phyloP scores from a whole-genome alignment of 2,113 vertebrate species.

The Carettochelys insculpta region DNA sequence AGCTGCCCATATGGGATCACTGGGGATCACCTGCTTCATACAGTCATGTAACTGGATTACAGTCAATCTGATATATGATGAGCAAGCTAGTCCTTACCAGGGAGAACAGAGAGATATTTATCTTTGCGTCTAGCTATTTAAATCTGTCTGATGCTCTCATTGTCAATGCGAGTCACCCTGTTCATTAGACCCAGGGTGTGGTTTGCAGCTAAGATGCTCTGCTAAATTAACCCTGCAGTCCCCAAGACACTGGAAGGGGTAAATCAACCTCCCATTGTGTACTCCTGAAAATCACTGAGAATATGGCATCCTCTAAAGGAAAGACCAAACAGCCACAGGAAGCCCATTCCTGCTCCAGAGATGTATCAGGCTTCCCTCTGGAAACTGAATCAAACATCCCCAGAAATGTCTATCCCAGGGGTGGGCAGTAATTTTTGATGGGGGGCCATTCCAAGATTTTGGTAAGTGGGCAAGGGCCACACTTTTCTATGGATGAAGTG shows the following conservation, averaged over 20 bases:
- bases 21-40: conserved; percentile 23
- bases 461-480: too few relatives aligned
- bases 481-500: too few relatives aligned
- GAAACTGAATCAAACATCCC: background rate
- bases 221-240: conserved; percentile 36
- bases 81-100: conserved; percentile 14
- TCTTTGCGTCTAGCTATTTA: conserved; percentile 67
- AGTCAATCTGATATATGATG: conserved; percentile 53
- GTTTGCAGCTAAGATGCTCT: conserved; percentile 25
- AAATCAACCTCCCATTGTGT: background rate
- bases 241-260: background rate
- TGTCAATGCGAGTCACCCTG: conserved; percentile 57
- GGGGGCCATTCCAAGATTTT: too few relatives aligned
- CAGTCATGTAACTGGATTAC: conserved; percentile 53
- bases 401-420: too few relatives aligned
- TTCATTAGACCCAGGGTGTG: conserved; percentile 60
- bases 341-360: background rate
- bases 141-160: conserved; percentile 58
- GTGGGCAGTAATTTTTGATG: too few relatives aligned
- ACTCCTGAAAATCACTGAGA: background rate
- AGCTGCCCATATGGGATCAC: background rate
- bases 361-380: background rate
- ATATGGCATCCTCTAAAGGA: background rate
- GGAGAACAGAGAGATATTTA: conserved; percentile 60
- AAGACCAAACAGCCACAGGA: background rate